phyloP scores from a whole-genome alignment of 2,113 vertebrate genomes.

The Oncorhynchus mykiss region DNA sequence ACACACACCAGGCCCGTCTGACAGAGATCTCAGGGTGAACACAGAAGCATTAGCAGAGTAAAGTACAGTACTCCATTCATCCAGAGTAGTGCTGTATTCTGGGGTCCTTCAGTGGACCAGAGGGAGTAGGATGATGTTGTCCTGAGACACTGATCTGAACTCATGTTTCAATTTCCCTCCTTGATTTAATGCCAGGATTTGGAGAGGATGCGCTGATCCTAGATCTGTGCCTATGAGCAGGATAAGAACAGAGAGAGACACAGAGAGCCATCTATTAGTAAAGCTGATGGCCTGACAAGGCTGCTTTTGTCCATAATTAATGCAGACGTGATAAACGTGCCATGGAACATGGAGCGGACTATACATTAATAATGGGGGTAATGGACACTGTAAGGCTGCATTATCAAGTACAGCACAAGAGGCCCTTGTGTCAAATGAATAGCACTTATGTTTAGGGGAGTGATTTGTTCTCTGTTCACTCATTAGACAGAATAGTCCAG shows the following conservation, averaged over 20 bases:
- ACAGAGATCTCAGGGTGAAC: not conserved
- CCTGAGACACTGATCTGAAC: not conserved
- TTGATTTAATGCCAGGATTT: not conserved
- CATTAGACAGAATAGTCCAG: not conserved
- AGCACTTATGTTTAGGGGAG: slow-evolving; percentile 48
- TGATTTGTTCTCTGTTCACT: slow-evolving; percentile 18
- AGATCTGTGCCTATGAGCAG: not conserved
- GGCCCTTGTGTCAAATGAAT: slow-evolving; percentile 62
- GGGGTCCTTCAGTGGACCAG: no score
- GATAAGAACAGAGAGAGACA: slow-evolving; percentile 46
- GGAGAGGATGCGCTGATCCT: slow-evolving; percentile 24
- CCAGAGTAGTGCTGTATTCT: no score
- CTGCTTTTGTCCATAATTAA: slow-evolving; percentile 65
- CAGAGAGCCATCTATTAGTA: slow-evolving; percentile 58
- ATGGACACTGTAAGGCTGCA: slow-evolving; percentile 45
- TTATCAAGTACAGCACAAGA: slow-evolving; percentile 66
- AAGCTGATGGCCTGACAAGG: slow-evolving; percentile 49
- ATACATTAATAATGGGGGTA: slow-evolving; percentile 55
- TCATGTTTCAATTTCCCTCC: not conserved
- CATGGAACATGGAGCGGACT: slow-evolving; percentile 51
- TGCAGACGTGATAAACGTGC: slow-evolving; percentile 66
- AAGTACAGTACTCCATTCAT: no score
- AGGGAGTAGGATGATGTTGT: no score
- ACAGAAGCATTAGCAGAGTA: not conserved
- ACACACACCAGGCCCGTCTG: not conserved